These are phyloP conservation scores for Peromyscus leucopus DNA, from an alignment of 2,113 vertebrate genomes.

Conservation along the genomic window DNA sequence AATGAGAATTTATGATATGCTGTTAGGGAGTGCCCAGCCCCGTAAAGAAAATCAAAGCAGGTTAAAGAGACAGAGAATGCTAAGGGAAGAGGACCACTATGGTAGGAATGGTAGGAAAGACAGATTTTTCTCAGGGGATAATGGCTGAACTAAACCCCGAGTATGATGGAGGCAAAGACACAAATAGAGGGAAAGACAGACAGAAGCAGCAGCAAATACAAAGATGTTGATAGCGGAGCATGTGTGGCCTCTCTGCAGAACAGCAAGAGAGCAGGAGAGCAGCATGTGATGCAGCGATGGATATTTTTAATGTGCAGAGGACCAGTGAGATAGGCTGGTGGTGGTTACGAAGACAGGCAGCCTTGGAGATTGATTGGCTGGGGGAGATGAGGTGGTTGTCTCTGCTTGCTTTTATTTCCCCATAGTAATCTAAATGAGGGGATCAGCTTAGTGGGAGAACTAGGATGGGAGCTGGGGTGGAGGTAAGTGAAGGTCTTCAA, in stretches of 20 bases:
- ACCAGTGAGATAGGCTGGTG: accelerated
- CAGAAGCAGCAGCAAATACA: not conserved
- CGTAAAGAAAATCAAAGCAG: not conserved
- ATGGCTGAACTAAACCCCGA: not conserved
- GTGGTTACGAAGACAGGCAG: accelerated
- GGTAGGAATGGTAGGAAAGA: not conserved
- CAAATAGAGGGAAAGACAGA: not conserved
- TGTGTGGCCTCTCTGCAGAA: not conserved
- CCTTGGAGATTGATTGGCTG: not conserved
- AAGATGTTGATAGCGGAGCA: not conserved
- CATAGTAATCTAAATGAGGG: not conserved
- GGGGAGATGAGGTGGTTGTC: not conserved
- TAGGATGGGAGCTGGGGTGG: not conserved
- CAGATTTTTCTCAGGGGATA: not conserved
- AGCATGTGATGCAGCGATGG: not conserved
- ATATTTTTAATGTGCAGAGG: no score
- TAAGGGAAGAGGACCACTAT: no score
- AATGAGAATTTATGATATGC: not conserved
- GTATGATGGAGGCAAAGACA: not conserved
- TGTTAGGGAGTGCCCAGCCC: not conserved
- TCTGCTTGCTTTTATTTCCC: not conserved
- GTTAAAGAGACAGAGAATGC: not conserved
- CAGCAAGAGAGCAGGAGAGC: not conserved
- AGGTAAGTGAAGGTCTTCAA: not conserved
- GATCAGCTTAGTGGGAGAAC: not conserved